Evolutionary conservation across 2,888 invertebrate genomes (phyloP).

Genomic region (Odontocolon sp.): DNA sequence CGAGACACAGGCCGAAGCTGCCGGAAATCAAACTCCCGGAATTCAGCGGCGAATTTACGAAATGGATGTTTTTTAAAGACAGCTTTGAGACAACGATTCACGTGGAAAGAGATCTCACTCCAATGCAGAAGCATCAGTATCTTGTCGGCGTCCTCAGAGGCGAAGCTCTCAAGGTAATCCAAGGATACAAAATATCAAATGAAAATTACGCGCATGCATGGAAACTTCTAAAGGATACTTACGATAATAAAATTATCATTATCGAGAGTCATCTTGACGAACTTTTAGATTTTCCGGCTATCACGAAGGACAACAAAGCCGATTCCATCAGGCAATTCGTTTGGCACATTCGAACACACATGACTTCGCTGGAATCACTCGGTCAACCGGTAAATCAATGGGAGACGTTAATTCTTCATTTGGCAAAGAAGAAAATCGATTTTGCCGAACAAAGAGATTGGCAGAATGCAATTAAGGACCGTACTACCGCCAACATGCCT

Average conservation of each 20-base stretch:
- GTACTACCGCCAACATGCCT: slow-evolving; percentile 12
- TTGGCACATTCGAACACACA: slow-evolving; percentile 44
- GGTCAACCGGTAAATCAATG: slow-evolving; percentile 32
- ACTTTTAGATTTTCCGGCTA: slow-evolving; percentile 37
- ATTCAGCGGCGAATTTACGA: not conserved
- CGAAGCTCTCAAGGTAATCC: slow-evolving; percentile 31
- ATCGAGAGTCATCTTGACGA: slow-evolving; percentile 46
- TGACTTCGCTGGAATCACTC: slow-evolving; percentile 22
- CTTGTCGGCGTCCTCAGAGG: slow-evolving; percentile 27
- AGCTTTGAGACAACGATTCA: slow-evolving; percentile 40
- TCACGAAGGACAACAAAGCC: slow-evolving; percentile 43
- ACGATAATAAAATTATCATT: slow-evolving; percentile 38
- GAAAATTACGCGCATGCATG: slow-evolving; percentile 34
- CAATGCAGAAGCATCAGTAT: slow-evolving; percentile 44
- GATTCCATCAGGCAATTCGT: slow-evolving; percentile 36
- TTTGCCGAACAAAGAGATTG: slow-evolving; percentile 38
- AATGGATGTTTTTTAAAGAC: slow-evolving; percentile 39
- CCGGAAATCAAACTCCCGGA: not conserved
- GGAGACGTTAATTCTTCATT: slow-evolving; percentile 39
- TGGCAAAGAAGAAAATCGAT: slow-evolving; percentile 46
- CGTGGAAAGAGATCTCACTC: not conserved
- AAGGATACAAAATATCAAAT: slow-evolving; percentile 23
- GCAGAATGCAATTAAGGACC: slow-evolving; percentile 34
- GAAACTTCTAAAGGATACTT: slow-evolving; percentile 16
- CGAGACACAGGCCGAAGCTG: not conserved